Percentiles rank a stretch among this genome's conserved stretches.
Evolutionary conservation across 2,113 vertebrate species (phyloP).

Genomic region (Maccullochella peelii): DNA sequence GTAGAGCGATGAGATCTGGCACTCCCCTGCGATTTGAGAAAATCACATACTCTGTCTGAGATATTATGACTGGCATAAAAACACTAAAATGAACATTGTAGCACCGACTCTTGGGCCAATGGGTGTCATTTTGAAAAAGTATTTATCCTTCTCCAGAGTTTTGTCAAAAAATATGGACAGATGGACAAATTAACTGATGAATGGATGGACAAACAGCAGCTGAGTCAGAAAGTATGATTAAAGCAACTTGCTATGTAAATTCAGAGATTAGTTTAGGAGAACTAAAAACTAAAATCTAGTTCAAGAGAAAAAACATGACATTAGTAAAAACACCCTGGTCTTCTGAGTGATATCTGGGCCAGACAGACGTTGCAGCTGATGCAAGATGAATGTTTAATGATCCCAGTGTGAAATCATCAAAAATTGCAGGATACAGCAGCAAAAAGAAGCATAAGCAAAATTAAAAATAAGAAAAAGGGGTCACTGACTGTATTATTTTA

Average conservation of each 20-base stretch:
- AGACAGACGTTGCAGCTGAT: slow-evolving; percentile 33
- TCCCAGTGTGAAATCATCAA: slow-evolving; percentile 49
- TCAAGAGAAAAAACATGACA: slow-evolving; percentile 1
- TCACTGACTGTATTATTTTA: background rate
- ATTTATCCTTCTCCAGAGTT: background rate
- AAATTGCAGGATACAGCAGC: slow-evolving; percentile 20
- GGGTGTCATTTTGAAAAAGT: background rate
- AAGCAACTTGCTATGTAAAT: slow-evolving; percentile 5
- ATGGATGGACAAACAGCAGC: slow-evolving; percentile 12
- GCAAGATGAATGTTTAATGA: slow-evolving; percentile 65
- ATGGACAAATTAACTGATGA: background rate
- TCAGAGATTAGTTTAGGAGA: slow-evolving; percentile 16
- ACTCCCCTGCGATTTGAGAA: background rate
- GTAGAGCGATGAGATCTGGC: background rate
- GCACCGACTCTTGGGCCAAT: background rate
- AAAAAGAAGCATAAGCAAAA: background rate
- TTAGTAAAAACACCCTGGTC: slow-evolving; percentile 5
- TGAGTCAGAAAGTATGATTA: slow-evolving; percentile 20
- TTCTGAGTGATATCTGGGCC: slow-evolving; percentile 59
- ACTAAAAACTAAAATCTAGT: slow-evolving; percentile 34
- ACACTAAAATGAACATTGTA: background rate
- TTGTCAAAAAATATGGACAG: background rate
- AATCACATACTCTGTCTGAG: background rate
- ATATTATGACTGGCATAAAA: background rate
- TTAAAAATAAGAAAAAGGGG: background rate